Base-by-base conservation (phyloP, 2,113 vertebrate genomes). In the Corythoichthys haematopterus region DNA sequence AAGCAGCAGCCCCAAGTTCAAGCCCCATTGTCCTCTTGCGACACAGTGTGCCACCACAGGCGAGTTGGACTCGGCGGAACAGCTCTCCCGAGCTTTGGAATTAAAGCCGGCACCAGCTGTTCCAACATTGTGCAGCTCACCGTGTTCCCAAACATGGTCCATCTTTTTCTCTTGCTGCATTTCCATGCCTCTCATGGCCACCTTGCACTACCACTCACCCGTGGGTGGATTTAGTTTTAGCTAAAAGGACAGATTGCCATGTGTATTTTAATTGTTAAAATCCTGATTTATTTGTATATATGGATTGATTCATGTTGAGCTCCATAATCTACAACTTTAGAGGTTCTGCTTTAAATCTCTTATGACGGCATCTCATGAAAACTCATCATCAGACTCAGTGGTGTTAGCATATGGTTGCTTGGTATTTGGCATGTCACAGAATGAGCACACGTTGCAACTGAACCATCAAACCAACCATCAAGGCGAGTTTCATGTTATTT, bases 201-300 rank as follows among this genome's bases (percentile, higher is more conserved):
- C n/a, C 63, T 33, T 40, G 37, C 52, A 50, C 62, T 67, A 74
- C 6, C 69, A 56, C 70, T 76, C 75, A 88, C 88, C 87, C 86
- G 74, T 80, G 82, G 88, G 80, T 80, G 76, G 85, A 77, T 87
- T 91, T 89, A 90, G 81, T 82, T 46, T 62, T 72, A 81, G 70
- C 76, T 77, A 83, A 80, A 45, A 77, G 84, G 81, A 84, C 84
- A 87, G 80, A 90, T 81, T 87, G 84, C 85, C 85, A 82, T 78
- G 72, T 84, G 80, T 84, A 82, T 55, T 55, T 28, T 55, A 55
- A 55, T 55, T 55, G 20, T 28, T 55, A 9, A 65, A 70, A 75
- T n/a, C 37, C 7, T 10, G 2, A 59, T 60, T 62, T n/a, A 13
- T 36, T 57, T 14, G 5, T 1, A n/a, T 11, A 3, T 2, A 5